Conservation (phyloP, 2,888 invertebrate species). For the Xestia sexstrigata region DNA sequence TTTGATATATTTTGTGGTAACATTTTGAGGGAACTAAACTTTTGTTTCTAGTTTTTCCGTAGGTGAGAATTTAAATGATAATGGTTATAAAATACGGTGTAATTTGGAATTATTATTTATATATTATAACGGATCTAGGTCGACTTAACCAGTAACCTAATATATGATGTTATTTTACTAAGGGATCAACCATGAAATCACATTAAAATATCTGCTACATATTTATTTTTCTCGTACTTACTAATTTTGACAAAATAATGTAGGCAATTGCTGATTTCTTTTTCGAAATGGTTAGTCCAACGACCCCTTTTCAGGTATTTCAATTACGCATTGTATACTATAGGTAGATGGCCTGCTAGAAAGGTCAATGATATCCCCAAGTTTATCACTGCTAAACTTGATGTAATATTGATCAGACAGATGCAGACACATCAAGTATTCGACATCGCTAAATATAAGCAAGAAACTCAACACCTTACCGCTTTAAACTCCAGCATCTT, state of each 20-base stretch:
- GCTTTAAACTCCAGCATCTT: conserved; percentile 32
- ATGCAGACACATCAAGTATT: conserved; percentile 14
- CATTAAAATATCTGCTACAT: background rate
- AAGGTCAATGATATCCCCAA: background rate
- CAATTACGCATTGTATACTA: background rate
- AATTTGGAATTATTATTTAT: background rate
- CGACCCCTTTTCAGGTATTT: background rate
- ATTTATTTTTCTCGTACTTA: background rate
- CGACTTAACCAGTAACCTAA: too few relatives aligned
- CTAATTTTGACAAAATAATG: too few relatives aligned
- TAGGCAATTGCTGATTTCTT: too few relatives aligned
- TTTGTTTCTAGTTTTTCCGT: background rate
- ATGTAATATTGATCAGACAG: conserved; percentile 19
- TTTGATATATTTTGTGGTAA: conserved; percentile 3
- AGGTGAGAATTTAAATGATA: background rate
- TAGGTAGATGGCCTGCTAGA: background rate
- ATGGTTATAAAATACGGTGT: background rate
- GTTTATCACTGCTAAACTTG: background rate
- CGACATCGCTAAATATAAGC: conserved; percentile 29
- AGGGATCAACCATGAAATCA: too few relatives aligned
- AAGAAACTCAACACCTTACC: conserved; percentile 26
- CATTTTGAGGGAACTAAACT: background rate
- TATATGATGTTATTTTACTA: too few relatives aligned
- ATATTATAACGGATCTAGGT: too few relatives aligned
- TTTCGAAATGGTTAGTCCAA: background rate